Base-by-base conservation (phyloP, 2,888 invertebrate genomes). In the Xanthia togata region DNA sequence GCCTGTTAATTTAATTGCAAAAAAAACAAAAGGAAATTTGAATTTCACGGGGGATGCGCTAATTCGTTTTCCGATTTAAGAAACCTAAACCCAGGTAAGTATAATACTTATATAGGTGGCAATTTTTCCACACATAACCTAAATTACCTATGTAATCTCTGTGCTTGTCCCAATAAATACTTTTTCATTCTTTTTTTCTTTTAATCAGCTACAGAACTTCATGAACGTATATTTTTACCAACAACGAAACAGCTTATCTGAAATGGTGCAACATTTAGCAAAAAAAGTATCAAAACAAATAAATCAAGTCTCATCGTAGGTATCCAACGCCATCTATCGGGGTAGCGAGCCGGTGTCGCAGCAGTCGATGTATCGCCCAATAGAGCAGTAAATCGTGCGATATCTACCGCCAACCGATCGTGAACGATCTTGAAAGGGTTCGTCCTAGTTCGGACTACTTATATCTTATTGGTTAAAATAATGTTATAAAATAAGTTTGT, bases 341-440 rank as follows among this genome's bases (percentile, higher is more conserved):
- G 47, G 74, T 76, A 78, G 70, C 73, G 67, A 76, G 88, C 80
- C 76, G 83, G 88, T 88, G 89, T 90, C 90, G 88, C 90, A 87
- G 90, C 88, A 89, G 89, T 89, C 85, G 89, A 93, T 89, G 89
- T 91, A 93, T 93, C 90, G 91, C 70, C 88, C 89, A 89, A 92
- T 92, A 92, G 89, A 90, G 91, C 90, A 92, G 91, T 93, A 93
- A 93, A 93, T 93, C 90, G 88, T 87, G 84, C 84, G 84, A 88
- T 93, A 92, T 90, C 89, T 85, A 88, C 85, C 81, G 81, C 81
- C 80, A 81, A 83, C 76, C 81, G 91, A 92, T 93, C 92, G 91
- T 90, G 90, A 88, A 87, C 88, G 88, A 92, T 91, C 89, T 88
- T 71, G 74, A 50, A 75, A 20, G 70, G 81, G 55, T 17, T 26